phyloP scores from a whole-genome alignment of 2,888 invertebrate genomes.

The Corbicula japonica region DNA sequence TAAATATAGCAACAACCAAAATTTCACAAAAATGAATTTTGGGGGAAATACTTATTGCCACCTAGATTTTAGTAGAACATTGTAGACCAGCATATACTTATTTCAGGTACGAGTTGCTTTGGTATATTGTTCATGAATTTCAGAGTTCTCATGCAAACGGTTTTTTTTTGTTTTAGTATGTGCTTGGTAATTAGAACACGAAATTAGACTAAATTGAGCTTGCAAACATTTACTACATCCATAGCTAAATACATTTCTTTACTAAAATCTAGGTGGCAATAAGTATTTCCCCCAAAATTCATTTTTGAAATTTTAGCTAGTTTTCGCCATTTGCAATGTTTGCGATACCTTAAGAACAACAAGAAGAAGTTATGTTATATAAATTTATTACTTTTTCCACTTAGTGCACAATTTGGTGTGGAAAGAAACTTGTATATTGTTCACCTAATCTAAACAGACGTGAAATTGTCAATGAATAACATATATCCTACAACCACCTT shows the following conservation, averaged over 20 bases:
- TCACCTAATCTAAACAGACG: conserved; percentile 8
- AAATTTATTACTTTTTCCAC: conserved; percentile 37
- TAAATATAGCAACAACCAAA: too few species aligned
- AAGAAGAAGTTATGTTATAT: conserved; percentile 15
- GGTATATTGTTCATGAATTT: too few species aligned
- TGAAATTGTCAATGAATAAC: background rate
- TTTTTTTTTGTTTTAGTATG: too few species aligned
- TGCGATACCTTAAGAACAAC: background rate
- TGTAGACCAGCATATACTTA: too few species aligned
- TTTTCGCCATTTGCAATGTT: background rate
- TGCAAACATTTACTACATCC: background rate
- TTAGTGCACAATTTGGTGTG: conserved; percentile 15
- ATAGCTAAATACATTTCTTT: background rate
- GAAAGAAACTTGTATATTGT: conserved; percentile 20
- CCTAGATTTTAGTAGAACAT: too few species aligned
- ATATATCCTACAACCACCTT: background rate
- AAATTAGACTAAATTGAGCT: background rate
- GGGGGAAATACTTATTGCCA: too few species aligned
- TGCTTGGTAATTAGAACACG: too few species aligned
- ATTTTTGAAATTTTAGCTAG: background rate
- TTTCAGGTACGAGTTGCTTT: too few species aligned
- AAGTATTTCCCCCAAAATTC: background rate
- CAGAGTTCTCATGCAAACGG: too few species aligned
- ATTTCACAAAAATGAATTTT: too few species aligned
- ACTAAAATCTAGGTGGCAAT: background rate